Evolutionary conservation across 1,140 invertebrate species (phyloP), one percentile per base, ranked within the genome.

Genomic region (Cherax quadricarinatus): DNA sequence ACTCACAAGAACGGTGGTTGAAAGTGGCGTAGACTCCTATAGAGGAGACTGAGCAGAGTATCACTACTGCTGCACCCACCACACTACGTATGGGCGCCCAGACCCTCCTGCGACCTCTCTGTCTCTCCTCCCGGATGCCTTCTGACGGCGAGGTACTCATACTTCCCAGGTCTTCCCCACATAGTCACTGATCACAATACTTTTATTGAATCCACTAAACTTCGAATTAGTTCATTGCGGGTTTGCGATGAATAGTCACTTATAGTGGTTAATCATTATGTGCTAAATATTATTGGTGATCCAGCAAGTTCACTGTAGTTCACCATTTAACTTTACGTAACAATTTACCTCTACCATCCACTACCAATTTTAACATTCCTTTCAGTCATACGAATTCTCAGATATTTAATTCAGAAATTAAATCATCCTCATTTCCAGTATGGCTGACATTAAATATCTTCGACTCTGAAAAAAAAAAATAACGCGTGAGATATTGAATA

Each of bases 101-200:
- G 6, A 30, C 70, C n/a, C 21, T 9, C 70, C 70, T 9, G 16
- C 70, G 4, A 0, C n/a, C 9, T 4, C 30, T 24, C 70, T 21
- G 6, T 24, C 70, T 21, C 70, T 24, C 70, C 70, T n/a, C 70
- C 7, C 24, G 24, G 70, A n/a, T 75, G 70, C 70, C 70, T 75
- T 75, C 70, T 75, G 70, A 75, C 70, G 70, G 70, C n/a, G n/a
- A 75, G 70, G 70, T 75, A 30, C 70, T 75, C 70, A 75, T 75
- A n/a, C 70, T 75, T 30, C 24, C 70, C 24, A 24, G 24, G 24
- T 75, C 21, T 75, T 75, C 70, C 70, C 70, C n/a, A 75, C 70
- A 75, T 75, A 75, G 70, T 75, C 70, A 21, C 70, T 75, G 70
- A 9, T 75, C 70, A 75, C 70, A 24, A 75, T 4, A 75, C 24